Evolutionary conservation across 2,113 vertebrate genomes (phyloP), one percentile per base, ranked within the genome.

Genomic region (Halcyon senegalensis): DNA sequence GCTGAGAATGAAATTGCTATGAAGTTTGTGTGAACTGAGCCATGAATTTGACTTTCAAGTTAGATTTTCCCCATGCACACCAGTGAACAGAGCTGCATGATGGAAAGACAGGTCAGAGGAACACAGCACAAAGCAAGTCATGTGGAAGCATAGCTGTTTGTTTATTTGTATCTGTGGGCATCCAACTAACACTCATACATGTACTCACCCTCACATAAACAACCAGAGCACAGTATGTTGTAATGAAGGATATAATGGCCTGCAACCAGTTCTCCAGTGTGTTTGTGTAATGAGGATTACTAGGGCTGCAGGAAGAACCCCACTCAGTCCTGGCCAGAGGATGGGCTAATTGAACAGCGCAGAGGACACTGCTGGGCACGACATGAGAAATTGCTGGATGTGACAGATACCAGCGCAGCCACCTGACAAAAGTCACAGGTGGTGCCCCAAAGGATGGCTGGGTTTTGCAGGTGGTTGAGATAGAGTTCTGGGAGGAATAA

Each of bases 301-400:
- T 11, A 48, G 35, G 35, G 35, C 59, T 56, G 20, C 19, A 69
- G 39, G 13, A 41, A 56, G 25, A 27, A 13, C 43, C 37, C 17
- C 0, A 5, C 48, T 79, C 3, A 1, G 30, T 43, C 37, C 53
- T 59, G 81, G 58, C 37, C 3, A 4, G 88, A 55, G 28, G 58
- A 44, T 35, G 48, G 20, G 28, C 53, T 64, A 48, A 63, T 24
- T 11, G 43, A 55, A 4, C 8, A 80, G 58, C 46, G 35, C 3
- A 2, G 13, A 41, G 10, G 10, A 70, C 24, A 1, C n/a, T 48
- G 41, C 76, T 67, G 70, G 72, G 31, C 17, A 33, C 2, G 3
- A 21, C 9, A 14, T 12, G 37, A 82, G 51, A 46, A 82, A 16
- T 4, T 2, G 0, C 41, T 43, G 41, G 35, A 51, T 0, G 0